Base-by-base conservation (phyloP, 2,113 vertebrate genomes). In the Pseudopipra pipra region DNA sequence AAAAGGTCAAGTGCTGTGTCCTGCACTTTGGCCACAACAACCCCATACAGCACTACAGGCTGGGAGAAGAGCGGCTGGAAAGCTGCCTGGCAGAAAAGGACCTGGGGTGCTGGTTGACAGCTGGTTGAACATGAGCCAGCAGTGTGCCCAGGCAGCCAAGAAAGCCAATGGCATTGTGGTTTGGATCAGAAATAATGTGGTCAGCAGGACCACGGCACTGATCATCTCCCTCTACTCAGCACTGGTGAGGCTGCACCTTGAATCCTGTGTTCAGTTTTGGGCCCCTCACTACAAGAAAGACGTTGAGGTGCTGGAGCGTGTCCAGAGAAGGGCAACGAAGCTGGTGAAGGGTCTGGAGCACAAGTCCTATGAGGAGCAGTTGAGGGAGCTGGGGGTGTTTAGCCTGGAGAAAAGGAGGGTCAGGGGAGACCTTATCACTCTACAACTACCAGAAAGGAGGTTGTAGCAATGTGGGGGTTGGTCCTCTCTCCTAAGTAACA, bases 101-200 rank as follows among this genome's bases (percentile, higher is more conserved):
- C 19, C 6, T 12, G 8, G 9, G 8, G 9, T 58, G 23, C 41
- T 56, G 35, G 37, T 4, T 5, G 3, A 13, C 3, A 68, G 27
- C 1, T 12, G 0, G 3, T 14, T 56, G 70, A 44, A 63, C 11
- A 13, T 22, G 33, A 76, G 8, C 14, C 33, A 63, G 4, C 0
- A 65, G 2, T 30, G 31, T 30, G 55, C 20, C 10, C 37, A 82
- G 37, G 56, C 18, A 18, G 49, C 12, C 37, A 76, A 70, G 20
- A 75, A 5, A 28, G 33, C 8, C 43, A 51, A 12, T 12, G 24
- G 19, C 23, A 75, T 15, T 31, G 35, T 37, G 41, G 16, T 13
- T 28, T 37, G 31, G 10, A 8, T 62, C 13, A 81, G 35, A 6
- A 70, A 52, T 5, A 4, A 7, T 4, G 20, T 4, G 24, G 56